Base-by-base conservation (phyloP, 2,888 invertebrate genomes). In the Helicoverpa assulta region DNA sequence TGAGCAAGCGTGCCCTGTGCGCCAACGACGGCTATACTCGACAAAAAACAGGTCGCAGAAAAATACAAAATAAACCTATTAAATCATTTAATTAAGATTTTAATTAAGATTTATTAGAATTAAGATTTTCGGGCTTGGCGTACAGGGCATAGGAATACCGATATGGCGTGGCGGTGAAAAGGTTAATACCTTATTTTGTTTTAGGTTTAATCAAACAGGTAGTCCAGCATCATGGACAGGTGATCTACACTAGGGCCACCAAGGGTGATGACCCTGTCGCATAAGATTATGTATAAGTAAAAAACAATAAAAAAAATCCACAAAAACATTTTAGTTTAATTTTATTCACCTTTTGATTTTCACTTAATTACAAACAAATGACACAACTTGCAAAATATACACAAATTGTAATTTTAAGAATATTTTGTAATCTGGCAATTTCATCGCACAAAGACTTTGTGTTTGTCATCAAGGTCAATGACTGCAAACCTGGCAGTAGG, bases 241-340 rank as follows among this genome's bases (percentile, higher is more conserved):
- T 99, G 80, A 99, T 99, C 93, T 99, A 99, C 96, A 99, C 99
- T 43, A 97, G 99, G 91, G 98, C 99, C 69, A 99, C 99, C 55
- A 99, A 99, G 96, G 98, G 98, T 87, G 99, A 99, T 91, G 99
- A 99, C 91, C 97, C 97, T 75, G 97, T 96, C 89, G 97, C 97
- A 87, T 98, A 97, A 96, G 76, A 71, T 92, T 89, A 94, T 92
- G 91, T 83, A 89, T 94, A 94, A 94, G 93, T 89, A 90, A 92
- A 93, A 93, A 92, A 93, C 89, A 89, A 91, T 91, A 89, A 89
- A 91, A 93, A 91, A 88, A 76, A 76, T 78, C 79, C 16, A 51
- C 26, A 84, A 82, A 73, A 69, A 50, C 0, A 50, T 7, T 16
- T 54, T 5, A 37, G 43, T 74, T 76, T 65, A 2, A 61, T 76